A percentile compares a stretch with the other conserved stretches of the same genome.
Conservation (phyloP, 2,888 invertebrate species). For the Tanaodytes sp. region DNA sequence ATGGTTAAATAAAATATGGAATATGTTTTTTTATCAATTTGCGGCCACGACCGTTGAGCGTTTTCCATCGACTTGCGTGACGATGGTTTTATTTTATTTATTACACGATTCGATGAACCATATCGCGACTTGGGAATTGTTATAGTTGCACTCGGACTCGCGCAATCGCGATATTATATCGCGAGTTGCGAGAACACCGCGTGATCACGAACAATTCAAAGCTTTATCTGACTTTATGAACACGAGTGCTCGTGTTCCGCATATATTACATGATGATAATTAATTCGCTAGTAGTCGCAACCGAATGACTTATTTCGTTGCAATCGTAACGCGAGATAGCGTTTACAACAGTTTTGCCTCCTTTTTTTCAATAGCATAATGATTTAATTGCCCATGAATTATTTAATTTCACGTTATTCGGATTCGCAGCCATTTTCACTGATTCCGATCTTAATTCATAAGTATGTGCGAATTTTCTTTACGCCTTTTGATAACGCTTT, state of each 20-base stretch:
- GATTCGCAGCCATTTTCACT: slow-evolving; percentile 15
- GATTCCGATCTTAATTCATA: slow-evolving; percentile 21
- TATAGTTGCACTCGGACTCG: slow-evolving; percentile 38
- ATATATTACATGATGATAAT: slow-evolving; percentile 67
- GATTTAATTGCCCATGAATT: slow-evolving; percentile 45
- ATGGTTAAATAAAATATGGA: no score
- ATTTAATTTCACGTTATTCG: slow-evolving; percentile 29
- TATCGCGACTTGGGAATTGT: slow-evolving; percentile 50
- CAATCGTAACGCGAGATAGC: slow-evolving; percentile 41
- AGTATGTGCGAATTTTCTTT: no score
- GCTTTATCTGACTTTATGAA: slow-evolving; percentile 64
- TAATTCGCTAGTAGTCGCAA: slow-evolving; percentile 67
- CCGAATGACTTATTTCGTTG: slow-evolving; percentile 49
- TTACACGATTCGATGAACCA: slow-evolving; percentile 57
- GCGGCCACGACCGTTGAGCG: slow-evolving; percentile 9
- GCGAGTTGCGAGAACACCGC: slow-evolving; percentile 59
- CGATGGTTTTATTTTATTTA: slow-evolving; percentile 45
- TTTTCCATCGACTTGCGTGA: slow-evolving; percentile 27
- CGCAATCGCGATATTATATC: slow-evolving; percentile 51
- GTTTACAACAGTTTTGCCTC: slow-evolving; percentile 31
- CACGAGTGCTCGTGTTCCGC: slow-evolving; percentile 61
- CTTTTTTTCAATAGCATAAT: slow-evolving; percentile 30
- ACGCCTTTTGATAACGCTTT: no score
- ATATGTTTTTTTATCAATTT: slow-evolving; percentile 25
- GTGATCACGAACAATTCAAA: slow-evolving; percentile 69